phyloP scores from a whole-genome alignment of 2,888 invertebrate species.

The Ennomos quercinarius region DNA sequence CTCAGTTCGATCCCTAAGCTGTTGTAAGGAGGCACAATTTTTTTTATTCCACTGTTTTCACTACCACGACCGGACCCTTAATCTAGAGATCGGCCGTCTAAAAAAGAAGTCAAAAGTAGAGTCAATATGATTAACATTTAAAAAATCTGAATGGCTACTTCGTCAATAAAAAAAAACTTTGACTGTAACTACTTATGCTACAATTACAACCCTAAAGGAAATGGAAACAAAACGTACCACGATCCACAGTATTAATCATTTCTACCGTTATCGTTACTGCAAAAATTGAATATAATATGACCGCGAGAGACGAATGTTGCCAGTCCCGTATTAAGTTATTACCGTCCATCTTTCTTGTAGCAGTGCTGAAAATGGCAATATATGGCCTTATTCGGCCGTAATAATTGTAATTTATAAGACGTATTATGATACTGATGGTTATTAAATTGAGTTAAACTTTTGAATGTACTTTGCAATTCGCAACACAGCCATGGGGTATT shows the following conservation, averaged over 20 bases:
- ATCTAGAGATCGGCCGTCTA: no score
- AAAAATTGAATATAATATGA: constrained; percentile 62
- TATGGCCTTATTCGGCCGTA: constrained; percentile 41
- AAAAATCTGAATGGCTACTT: no score
- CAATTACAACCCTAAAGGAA: constrained; percentile 12
- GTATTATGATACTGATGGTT: constrained; percentile 14
- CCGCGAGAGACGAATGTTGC: constrained; percentile 51
- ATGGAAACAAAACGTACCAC: constrained; percentile 32
- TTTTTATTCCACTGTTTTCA: no score
- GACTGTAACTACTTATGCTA: no score
- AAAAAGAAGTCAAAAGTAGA: no score
- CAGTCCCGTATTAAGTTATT: constrained; percentile 66
- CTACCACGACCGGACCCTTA: no score
- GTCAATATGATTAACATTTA: no score
- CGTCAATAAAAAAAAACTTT: no score
- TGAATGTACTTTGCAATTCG: constrained; percentile 1
- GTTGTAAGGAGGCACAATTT: no score
- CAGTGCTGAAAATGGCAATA: constrained; percentile 50
- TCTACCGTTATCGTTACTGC: constrained; percentile 42
- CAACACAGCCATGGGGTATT: no score
- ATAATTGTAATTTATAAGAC: constrained; percentile 38
- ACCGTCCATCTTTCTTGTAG: constrained; percentile 54
- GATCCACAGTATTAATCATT: constrained; percentile 53
- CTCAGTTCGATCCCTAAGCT: no score
- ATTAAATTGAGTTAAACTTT: constrained; percentile 17